Base-by-base conservation (phyloP, 2,888 invertebrate species). In the Hermaeophaga mercurialis region DNA sequence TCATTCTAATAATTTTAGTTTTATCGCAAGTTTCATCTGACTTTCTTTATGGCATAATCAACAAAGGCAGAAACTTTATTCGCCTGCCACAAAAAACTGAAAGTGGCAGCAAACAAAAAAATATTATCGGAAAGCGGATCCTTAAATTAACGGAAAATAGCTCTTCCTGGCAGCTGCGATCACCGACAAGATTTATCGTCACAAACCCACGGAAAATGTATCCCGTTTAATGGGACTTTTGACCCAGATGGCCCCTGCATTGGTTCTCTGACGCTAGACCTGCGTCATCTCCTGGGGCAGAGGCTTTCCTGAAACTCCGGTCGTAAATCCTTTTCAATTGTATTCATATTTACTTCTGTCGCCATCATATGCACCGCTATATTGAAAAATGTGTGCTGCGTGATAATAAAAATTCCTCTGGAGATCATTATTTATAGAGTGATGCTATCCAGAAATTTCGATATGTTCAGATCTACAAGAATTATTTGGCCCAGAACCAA, bases 61-160 rank as follows among this genome's bases (percentile, higher is more conserved):
- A n/a, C n/a, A n/a, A n/a, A n/a, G n/a, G n/a, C n/a, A n/a, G n/a
- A n/a, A n/a, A n/a, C 22, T 4, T 22, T 22, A 22, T 22, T 5
- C 4, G 22, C 22, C 22, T 7, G 22, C 7, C 22, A 22, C 4
- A 22, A 22, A 22, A 22, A 22, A 22, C 4, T 28, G 28, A 44
- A 44, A 14, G 15, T 15, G 43, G 34, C 33, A 15, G 18, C 34
- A 24, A 34, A 24, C 19, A 9, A 47, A 36, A 47, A 47, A 47
- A 47, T 34, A 26, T 34, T 34, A 47, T 47, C 47, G 36, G 47
- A 47, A 47, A 47, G 47, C 34, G 36, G 17, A 47, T 47, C 28
- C 47, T 47, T 47, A 36, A 47, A 47, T 47, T 47, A 47, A 47
- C 47, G 47, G 36, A 47, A 47, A 47, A 47, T 34, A 47, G 36